phyloP scores from a whole-genome alignment of 2,888 invertebrate genomes.

The Andrena trimmerana region DNA sequence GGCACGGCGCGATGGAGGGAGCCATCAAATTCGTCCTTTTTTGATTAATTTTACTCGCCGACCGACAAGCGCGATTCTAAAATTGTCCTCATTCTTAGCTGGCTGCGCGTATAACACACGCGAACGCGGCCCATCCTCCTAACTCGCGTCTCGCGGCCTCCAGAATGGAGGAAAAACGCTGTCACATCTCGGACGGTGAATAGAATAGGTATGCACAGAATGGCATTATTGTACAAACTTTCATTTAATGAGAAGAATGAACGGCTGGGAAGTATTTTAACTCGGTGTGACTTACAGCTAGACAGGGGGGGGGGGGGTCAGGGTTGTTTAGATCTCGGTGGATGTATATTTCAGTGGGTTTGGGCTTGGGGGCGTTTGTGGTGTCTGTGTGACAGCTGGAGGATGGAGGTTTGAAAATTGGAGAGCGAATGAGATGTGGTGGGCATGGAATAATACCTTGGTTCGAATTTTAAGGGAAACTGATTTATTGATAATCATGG shows the following conservation, averaged over 20 bases:
- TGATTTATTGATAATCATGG: too few species aligned
- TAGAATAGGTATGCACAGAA: background rate
- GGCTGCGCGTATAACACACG: conserved; percentile 58
- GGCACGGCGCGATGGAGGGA: conserved; percentile 55
- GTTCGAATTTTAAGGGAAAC: too few species aligned
- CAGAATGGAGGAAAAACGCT: conserved; percentile 32
- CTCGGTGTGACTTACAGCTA: too few species aligned
- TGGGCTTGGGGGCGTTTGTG: too few species aligned
- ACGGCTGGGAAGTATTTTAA: too few species aligned
- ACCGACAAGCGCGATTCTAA: conserved; percentile 72
- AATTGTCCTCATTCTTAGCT: conserved; percentile 74
- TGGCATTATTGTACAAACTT: background rate
- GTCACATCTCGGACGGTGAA: background rate
- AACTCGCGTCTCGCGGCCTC: conserved; percentile 23
- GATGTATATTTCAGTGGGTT: too few species aligned
- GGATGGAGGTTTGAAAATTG: too few species aligned
- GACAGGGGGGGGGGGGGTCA: too few species aligned
- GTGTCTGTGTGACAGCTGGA: too few species aligned
- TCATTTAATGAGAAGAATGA: background rate
- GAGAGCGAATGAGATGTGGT: too few species aligned
- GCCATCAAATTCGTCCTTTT: conserved; percentile 64
- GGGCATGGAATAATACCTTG: too few species aligned
- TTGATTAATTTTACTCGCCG: conserved; percentile 74
- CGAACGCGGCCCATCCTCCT: conserved; percentile 22
- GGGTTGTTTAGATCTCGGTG: too few species aligned